Evolutionary conservation across 2,888 invertebrate genomes (phyloP), one percentile per base, ranked within the genome.

Genomic region (Rhorus exstirpatorius): DNA sequence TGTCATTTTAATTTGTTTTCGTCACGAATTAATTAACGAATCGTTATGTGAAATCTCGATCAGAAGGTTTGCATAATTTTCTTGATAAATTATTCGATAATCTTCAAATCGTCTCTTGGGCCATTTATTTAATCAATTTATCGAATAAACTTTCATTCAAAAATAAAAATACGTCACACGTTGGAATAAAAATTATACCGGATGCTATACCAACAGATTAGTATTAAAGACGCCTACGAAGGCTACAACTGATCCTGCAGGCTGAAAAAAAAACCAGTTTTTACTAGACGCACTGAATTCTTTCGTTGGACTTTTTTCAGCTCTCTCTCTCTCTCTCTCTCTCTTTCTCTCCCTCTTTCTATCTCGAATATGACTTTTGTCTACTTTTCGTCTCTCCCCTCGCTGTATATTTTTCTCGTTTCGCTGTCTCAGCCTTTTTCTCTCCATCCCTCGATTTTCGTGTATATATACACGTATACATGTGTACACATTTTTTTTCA

Each of bases 181-280:
- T 49, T 49, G 14, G 17, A 6, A 6, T 1, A 14, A 49, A 14
- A 49, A 14, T 49, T n/a, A n/a, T 31, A 49, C 68, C 63, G 80
- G 75, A 80, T 58, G 61, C 53, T n/a, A n/a, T 38, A 19, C 7
- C 44, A 51, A 75, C 35, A 44, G n/a, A n/a, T n/a, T n/a, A n/a
- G n/a, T n/a, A n/a, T n/a, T n/a, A n/a, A n/a, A n/a, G n/a, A n/a
- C n/a, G n/a, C 53, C 51, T 38, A 70, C 68, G 51, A 19, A 38
- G 38, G 41, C 21, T 35, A 46, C 53, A 24, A 38, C 35, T 17
- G 19, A 46, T n/a, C 35, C 6, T 35, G 10, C 24, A 67, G 76
- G 49, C 60, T 19, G 14, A n/a, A 58, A 72, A 65, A 65, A 71
- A 26, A 65, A 76, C 70, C 63, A 58, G 75, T 71, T 75, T 70